Conservation (phyloP, 2,113 vertebrate species). For the Myiozetetes cayanensis region DNA sequence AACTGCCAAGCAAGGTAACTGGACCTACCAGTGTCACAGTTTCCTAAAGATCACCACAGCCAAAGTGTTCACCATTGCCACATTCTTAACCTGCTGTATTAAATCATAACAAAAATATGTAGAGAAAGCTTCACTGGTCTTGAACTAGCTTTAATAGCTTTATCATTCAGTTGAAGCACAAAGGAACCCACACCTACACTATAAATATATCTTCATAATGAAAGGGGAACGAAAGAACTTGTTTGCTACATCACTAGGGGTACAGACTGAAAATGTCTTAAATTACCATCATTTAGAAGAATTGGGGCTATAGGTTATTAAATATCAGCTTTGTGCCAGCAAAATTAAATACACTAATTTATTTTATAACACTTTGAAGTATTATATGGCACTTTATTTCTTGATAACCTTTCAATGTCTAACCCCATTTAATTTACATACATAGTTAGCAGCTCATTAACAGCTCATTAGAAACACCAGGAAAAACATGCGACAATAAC, state of each 20-base stretch:
- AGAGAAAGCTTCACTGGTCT: neutral
- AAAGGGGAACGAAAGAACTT: neutral
- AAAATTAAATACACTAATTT: constrained; percentile 57
- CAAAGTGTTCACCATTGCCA: neutral
- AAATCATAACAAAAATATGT: neutral
- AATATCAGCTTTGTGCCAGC: constrained; percentile 44
- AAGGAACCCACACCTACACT: neutral
- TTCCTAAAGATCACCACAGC: neutral
- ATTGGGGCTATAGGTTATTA: constrained; percentile 23
- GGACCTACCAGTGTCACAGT: neutral
- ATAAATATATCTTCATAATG: neutral
- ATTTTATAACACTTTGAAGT: constrained; percentile 45
- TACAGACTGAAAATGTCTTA: constrained; percentile 23
- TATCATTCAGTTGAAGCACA: neutral
- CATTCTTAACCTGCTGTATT: neutral
- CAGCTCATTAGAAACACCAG: constrained; percentile 72
- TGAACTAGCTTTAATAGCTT: neutral
- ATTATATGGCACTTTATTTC: constrained; percentile 52
- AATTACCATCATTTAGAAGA: constrained; percentile 37
- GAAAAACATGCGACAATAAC: constrained; percentile 70
- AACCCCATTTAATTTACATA: constrained; percentile 75
- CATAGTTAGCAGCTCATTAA: constrained; percentile 78
- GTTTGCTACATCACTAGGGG: neutral
- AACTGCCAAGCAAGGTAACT: neutral
- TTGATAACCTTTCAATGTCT: constrained; percentile 48